Evolutionary conservation across 2,797 vertebrate genomes (phyloP).

Genomic region (Nyctalus aviator): DNA sequence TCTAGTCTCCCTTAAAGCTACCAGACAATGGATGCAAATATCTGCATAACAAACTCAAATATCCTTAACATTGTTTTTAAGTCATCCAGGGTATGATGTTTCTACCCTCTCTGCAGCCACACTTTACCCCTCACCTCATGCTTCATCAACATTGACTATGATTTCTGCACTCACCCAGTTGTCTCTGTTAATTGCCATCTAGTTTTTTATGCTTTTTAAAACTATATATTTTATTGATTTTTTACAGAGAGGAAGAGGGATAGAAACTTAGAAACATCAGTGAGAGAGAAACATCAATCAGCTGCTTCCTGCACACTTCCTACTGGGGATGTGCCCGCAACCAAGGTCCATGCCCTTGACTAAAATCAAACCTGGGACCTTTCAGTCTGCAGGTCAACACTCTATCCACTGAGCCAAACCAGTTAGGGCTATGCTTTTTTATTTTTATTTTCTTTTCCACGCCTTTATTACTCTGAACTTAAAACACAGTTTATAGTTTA

Average conservation of each 20-base stretch:
- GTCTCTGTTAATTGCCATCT: neutral
- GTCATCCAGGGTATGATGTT: neutral
- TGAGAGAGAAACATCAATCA: too few relatives aligned
- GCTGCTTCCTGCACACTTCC: too few relatives aligned
- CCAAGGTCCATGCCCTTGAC: too few relatives aligned
- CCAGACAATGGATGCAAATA: neutral
- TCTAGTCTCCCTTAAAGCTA: neutral
- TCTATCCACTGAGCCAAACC: too few relatives aligned
- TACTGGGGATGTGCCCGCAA: too few relatives aligned
- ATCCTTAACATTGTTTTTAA: neutral
- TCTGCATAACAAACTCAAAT: neutral
- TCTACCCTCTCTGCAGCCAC: neutral
- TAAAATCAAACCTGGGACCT: too few relatives aligned
- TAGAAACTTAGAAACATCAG: too few relatives aligned
- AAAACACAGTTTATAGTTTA: neutral
- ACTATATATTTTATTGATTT: too few relatives aligned
- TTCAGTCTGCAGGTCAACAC: too few relatives aligned
- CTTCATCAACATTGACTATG: neutral
- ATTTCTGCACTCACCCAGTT: neutral
- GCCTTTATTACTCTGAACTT: neutral
- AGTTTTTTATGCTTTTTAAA: neutral
- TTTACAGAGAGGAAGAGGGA: too few relatives aligned
- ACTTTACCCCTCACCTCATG: neutral
- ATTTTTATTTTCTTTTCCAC: neutral
- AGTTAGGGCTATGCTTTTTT: neutral